Evolutionary conservation across 2,797 vertebrate genomes (phyloP).

Genomic region (Oreonectes daqikongensis): DNA sequence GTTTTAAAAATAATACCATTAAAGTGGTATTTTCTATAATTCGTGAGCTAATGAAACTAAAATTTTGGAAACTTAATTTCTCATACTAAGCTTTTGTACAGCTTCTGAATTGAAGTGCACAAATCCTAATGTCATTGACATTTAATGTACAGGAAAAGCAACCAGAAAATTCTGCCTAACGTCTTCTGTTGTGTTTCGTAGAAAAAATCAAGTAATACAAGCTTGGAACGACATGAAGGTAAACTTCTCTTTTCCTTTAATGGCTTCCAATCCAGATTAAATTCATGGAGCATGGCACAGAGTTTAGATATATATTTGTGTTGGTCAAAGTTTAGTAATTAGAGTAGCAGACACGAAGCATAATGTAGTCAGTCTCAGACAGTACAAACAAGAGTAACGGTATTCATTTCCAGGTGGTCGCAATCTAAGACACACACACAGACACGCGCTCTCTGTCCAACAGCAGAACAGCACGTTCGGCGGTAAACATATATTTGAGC

Average conservation of each 20-base stretch:
- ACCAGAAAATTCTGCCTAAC: not conserved
- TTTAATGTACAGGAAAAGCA: too few species aligned
- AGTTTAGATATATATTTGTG: slow-evolving; percentile 34
- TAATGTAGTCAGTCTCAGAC: slow-evolving; percentile 46
- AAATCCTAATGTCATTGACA: not conserved
- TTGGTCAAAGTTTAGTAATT: slow-evolving; percentile 27
- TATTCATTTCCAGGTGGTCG: slow-evolving; percentile 33
- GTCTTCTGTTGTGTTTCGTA: not conserved
- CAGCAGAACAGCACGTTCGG: slow-evolving; percentile 45
- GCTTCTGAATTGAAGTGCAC: not conserved
- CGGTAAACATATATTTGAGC: slow-evolving; percentile 53
- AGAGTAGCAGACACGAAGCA: slow-evolving; percentile 19
- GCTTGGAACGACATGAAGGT: not conserved
- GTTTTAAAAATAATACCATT: too few species aligned
- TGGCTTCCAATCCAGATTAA: slow-evolving; percentile 26
- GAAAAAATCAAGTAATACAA: not conserved
- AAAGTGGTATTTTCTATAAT: too few species aligned
- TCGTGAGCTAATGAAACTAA: too few species aligned
- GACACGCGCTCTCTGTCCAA: slow-evolving; percentile 15
- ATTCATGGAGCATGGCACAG: slow-evolving; percentile 27
- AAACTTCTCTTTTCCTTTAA: not conserved
- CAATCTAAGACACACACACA: slow-evolving; percentile 40
- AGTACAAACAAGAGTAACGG: slow-evolving; percentile 47
- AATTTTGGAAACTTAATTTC: not conserved
- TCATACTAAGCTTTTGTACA: not conserved